Evolutionary conservation across 2,113 vertebrate genomes (phyloP).

Genomic region (Rhynchopsitta pachyrhyncha): DNA sequence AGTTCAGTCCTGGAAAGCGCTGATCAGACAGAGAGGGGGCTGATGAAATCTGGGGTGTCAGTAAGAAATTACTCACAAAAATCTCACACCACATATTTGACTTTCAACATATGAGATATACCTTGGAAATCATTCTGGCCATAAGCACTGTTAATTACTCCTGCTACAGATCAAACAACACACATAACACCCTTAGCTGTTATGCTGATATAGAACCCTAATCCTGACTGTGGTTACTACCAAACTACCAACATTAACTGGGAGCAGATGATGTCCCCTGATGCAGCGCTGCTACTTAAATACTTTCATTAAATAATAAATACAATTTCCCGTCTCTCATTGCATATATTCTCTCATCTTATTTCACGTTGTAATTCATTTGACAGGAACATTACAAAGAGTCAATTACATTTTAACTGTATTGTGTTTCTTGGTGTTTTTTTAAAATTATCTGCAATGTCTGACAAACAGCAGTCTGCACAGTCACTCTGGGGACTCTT

Average conservation of each 20-base stretch:
- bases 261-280: neutral
- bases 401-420: neutral
- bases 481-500: neutral
- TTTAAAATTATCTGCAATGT: neutral
- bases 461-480: neutral
- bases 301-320: conserved; percentile 7
- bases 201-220: neutral
- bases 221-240: neutral
- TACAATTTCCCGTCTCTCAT: neutral
- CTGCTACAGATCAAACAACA: neutral
- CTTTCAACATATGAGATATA: neutral
- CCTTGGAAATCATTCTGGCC: neutral
- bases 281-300: neutral
- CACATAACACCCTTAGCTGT: neutral
- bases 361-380: conserved; percentile 14
- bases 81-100: neutral
- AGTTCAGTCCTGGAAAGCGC: neutral
- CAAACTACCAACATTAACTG: neutral
- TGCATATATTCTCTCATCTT: neutral
- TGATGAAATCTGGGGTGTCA: neutral
- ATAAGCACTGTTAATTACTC: neutral
- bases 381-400: neutral
- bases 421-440: neutral
- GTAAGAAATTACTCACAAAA: neutral
- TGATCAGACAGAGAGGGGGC: neutral